phyloP scores from a whole-genome alignment of 2,797 vertebrate genomes.

The Pithecia hirsuta region DNA sequence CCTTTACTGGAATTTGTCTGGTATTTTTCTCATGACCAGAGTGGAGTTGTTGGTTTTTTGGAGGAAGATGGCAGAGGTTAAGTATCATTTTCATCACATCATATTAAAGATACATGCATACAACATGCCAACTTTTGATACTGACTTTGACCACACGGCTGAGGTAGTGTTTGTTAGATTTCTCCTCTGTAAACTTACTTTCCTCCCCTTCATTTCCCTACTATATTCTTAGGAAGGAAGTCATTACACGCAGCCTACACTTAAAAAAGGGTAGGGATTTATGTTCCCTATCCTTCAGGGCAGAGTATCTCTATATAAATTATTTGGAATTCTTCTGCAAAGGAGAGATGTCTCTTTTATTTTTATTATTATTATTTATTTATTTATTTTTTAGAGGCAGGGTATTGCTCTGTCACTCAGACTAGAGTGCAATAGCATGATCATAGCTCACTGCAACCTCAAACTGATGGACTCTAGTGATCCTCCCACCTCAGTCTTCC shows the following conservation, averaged over 20 bases:
- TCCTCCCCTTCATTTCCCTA: neutral
- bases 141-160: neutral
- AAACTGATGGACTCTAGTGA: neutral
- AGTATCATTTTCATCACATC: neutral
- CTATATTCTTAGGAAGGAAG: neutral
- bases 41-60: neutral
- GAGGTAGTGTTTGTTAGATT: neutral
- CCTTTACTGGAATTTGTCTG: neutral
- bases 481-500: neutral
- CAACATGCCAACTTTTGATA: neutral
- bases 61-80: neutral
- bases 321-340: neutral
- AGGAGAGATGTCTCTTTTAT: neutral
- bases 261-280: neutral
- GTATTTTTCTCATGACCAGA: neutral
- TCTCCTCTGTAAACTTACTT: neutral
- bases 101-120: neutral
- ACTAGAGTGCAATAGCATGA: neutral
- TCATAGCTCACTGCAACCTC: neutral
- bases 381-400: neutral
- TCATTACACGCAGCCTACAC: neutral
- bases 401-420: neutral
- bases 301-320: neutral
- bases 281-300: neutral
- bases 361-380: neutral